A percentile compares a stretch with the other conserved stretches of the same genome.
phyloP scores from a whole-genome alignment of 2,888 invertebrate genomes.

The Thereva unica region DNA sequence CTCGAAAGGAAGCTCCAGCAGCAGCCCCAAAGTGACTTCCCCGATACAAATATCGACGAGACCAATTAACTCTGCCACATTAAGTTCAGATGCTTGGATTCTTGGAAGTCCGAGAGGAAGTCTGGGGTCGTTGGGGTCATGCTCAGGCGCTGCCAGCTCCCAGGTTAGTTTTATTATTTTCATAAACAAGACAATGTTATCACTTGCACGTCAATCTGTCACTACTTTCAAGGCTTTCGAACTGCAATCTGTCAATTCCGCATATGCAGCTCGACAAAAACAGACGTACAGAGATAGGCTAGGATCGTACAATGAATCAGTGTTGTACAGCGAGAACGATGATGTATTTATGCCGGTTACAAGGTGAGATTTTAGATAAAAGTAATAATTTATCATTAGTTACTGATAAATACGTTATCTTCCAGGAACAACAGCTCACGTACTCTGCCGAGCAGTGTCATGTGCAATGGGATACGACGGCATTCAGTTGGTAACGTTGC shows the following conservation, averaged over 20 bases:
- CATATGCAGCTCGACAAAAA: constrained; percentile 37
- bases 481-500: constrained; percentile 57
- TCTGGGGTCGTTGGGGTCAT: constrained; percentile 54
- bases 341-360: constrained; percentile 53
- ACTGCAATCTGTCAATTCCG: constrained; percentile 38
- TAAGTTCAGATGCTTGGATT: constrained; percentile 54
- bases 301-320: constrained; percentile 56
- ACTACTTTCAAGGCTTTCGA: constrained; percentile 38
- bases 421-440: constrained; percentile 33
- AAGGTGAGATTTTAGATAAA: constrained; percentile 49
- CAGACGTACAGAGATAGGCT: constrained; percentile 54
- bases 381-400: neutral
- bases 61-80: constrained; percentile 55
- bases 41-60: constrained; percentile 47
- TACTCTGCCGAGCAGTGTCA: constrained; percentile 29
- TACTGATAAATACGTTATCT: neutral
- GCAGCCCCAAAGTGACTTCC: constrained; percentile 28
- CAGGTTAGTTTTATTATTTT: constrained; percentile 12
- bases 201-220: neutral
- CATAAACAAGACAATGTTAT: too few relatives aligned
- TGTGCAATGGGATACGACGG: constrained; percentile 53
- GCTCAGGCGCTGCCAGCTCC: constrained; percentile 42
- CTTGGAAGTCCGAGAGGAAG: constrained; percentile 56
- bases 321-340: constrained; percentile 50
- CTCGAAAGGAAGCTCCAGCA: constrained; percentile 51